Percentiles rank a stretch among this genome's conserved stretches.
phyloP scores from a whole-genome alignment of 2,888 invertebrate species.

The Leucania comma region DNA sequence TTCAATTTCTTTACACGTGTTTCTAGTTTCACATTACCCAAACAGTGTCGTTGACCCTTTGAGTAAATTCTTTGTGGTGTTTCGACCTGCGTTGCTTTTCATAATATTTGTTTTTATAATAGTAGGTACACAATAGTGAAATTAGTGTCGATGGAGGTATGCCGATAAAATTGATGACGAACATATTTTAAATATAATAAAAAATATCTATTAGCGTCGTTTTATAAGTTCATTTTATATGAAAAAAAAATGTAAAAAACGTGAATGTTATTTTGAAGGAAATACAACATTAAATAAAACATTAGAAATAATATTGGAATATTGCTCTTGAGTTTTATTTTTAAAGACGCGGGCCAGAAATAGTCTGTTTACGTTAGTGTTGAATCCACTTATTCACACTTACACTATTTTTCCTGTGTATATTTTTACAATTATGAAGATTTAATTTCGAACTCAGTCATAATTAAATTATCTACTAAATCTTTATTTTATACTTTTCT shows the following conservation, averaged over 20 bases:
- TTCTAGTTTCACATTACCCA: slow-evolving; percentile 34
- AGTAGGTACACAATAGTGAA: background rate
- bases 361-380: slow-evolving; percentile 18
- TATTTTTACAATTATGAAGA: background rate
- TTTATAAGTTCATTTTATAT: background rate
- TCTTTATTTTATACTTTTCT: background rate
- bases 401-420: background rate
- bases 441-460: background rate
- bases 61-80: slow-evolving; percentile 29
- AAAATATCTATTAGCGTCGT: background rate
- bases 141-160: background rate
- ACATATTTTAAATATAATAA: background rate
- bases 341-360: slow-evolving; percentile 14
- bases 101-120: slow-evolving; percentile 5
- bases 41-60: slow-evolving; percentile 33
- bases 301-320: slow-evolving; percentile 16
- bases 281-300: background rate
- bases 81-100: slow-evolving; percentile 7
- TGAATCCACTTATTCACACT: background rate
- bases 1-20: background rate
- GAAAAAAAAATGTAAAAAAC: background rate
- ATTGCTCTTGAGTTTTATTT: slow-evolving; percentile 8
- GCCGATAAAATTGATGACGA: background rate
- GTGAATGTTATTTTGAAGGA: background rate
- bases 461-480: background rate